These are phyloP conservation scores for Scotopteryx bipunctaria DNA, from an alignment of 2,888 invertebrate species.

Conservation along the genomic window DNA sequence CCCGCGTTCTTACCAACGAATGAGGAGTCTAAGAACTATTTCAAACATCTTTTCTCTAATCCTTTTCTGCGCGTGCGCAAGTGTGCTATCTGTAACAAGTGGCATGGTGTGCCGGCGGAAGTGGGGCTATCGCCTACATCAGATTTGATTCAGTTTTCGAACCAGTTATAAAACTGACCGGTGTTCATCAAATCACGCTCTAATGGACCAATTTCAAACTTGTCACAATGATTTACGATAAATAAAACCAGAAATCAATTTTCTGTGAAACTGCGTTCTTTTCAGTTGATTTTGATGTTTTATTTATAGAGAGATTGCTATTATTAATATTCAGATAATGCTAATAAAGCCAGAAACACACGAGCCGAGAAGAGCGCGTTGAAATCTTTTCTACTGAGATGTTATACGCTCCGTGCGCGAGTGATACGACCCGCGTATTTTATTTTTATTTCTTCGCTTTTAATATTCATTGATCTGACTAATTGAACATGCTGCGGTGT, in stretches of 20 bases:
- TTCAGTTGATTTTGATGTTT: constrained; percentile 3
- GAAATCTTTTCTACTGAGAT: constrained; percentile 45
- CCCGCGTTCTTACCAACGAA: constrained; percentile 73
- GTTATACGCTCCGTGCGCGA: background rate
- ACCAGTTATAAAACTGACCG: constrained; percentile 26
- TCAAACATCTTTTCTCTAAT: constrained; percentile 80
- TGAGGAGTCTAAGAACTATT: constrained; percentile 79
- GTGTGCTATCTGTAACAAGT: constrained; percentile 60
- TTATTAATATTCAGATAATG: background rate
- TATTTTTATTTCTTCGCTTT: background rate
- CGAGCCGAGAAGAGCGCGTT: constrained; percentile 38
- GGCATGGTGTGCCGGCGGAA: constrained; percentile 59
- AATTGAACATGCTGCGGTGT: too few relatives aligned
- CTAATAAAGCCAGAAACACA: background rate
- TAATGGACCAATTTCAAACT: constrained; percentile 15
- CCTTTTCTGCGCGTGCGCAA: constrained; percentile 69
- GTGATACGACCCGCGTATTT: background rate
- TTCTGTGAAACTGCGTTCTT: background rate
- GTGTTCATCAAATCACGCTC: constrained; percentile 14
- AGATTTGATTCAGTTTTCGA: constrained; percentile 45
- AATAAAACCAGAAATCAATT: constrained; percentile 6
- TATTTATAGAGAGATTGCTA: constrained; percentile 3
- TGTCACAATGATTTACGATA: constrained; percentile 14
- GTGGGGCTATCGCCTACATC: constrained; percentile 53
- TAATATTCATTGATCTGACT: background rate